Percentiles rank a stretch among this genome's conserved stretches.
Evolutionary conservation across 1,140 invertebrate species (phyloP).

Genomic region (Cotesia chilonis): DNA sequence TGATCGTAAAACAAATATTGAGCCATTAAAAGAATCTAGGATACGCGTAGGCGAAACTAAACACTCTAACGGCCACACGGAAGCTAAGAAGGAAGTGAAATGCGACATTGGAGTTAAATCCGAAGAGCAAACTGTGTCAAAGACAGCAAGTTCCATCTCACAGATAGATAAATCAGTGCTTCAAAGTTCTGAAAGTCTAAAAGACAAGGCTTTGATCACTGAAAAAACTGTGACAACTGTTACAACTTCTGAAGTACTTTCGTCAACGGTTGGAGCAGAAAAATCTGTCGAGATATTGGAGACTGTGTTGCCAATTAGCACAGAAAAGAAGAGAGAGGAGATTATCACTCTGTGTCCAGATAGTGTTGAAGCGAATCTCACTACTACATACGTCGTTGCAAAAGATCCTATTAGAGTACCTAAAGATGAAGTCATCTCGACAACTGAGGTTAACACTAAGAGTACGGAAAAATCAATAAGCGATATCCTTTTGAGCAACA

Average conservation of each 20-base stretch:
- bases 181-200: background rate
- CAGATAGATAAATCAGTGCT: slow-evolving; percentile 3
- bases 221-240: slow-evolving; percentile 48
- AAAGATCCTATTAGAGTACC: slow-evolving; percentile 30
- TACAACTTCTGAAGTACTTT: slow-evolving; percentile 39
- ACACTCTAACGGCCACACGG: no score
- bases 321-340: slow-evolving; percentile 46
- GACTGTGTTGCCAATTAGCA: slow-evolving; percentile 44
- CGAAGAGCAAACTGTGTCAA: slow-evolving; percentile 3
- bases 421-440: slow-evolving; percentile 14
- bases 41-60: no score
- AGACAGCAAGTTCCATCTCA: background rate
- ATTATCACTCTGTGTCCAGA: slow-evolving; percentile 55
- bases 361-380: slow-evolving; percentile 56
- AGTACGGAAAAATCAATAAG: slow-evolving; percentile 29
- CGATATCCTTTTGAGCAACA: slow-evolving; percentile 28
- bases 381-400: slow-evolving; percentile 53
- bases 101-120: no score
- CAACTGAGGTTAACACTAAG: background rate
- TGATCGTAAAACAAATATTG: slow-evolving; percentile 8
- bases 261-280: slow-evolving; percentile 42
- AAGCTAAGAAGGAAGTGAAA: no score
- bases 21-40: background rate
- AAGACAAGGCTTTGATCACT: slow-evolving; percentile 44
- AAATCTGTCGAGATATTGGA: slow-evolving; percentile 49